Percentiles rank a stretch among this genome's conserved stretches.
These are phyloP conservation scores for Mimachlamys varia DNA, from an alignment of 2,888 invertebrate genomes.

Conservation along the genomic window DNA sequence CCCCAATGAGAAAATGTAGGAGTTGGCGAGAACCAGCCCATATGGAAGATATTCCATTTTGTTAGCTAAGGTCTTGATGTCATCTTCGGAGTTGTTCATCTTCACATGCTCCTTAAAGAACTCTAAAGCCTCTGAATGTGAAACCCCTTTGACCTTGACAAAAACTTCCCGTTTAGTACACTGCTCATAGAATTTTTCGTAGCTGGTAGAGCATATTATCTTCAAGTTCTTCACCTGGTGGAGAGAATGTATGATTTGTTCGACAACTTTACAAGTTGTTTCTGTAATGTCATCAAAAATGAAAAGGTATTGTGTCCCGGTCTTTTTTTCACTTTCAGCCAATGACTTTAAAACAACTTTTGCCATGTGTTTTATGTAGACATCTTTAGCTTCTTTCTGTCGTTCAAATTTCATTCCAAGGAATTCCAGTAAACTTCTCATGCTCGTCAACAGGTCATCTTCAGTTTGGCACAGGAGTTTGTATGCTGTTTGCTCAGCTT, in stretches of 20 bases:
- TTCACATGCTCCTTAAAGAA: not conserved
- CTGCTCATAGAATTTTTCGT: not conserved
- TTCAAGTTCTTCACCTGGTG: not conserved
- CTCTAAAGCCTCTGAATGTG: not conserved
- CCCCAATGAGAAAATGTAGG: not conserved
- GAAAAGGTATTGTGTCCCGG: not conserved
- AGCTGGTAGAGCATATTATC: slow-evolving; percentile 1
- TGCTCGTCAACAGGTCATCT: not conserved
- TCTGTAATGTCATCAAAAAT: not conserved
- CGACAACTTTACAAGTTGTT: not conserved
- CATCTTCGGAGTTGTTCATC: not conserved
- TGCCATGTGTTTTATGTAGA: not conserved
- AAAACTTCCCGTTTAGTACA: not conserved
- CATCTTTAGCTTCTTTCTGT: not conserved
- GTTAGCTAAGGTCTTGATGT: not conserved
- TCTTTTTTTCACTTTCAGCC: not conserved
- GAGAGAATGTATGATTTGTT: not conserved
- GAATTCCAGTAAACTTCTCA: not conserved
- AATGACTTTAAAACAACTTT: not conserved
- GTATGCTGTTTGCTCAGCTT: not conserved
- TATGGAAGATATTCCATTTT: not conserved
- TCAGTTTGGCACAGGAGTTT: not conserved
- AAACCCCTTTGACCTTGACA: not conserved
- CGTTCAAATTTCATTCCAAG: not conserved
- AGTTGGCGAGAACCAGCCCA: not conserved